These are phyloP conservation scores for Penaeus indicus DNA, from an alignment of 1,140 invertebrate genomes.

Conservation along the genomic window DNA sequence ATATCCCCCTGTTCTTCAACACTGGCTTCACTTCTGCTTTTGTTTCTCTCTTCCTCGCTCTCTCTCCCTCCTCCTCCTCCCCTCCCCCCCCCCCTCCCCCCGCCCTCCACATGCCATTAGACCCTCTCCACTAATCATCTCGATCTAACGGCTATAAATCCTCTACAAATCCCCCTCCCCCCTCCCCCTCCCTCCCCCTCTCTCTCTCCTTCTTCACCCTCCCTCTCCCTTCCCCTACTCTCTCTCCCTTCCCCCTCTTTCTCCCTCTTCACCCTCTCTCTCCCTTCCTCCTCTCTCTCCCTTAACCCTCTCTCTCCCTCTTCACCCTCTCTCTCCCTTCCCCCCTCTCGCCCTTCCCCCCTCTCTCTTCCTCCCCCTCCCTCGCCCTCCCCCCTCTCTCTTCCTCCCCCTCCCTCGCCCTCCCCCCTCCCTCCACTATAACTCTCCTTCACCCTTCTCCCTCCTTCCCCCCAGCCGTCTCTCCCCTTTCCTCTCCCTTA, in stretches of 20 bases:
- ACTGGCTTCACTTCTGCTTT: too few species aligned
- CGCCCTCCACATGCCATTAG: neutral
- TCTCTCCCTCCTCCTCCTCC: too few species aligned
- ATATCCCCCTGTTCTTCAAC: too few species aligned
- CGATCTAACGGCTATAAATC: too few species aligned
- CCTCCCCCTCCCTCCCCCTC: too few species aligned
- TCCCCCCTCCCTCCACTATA: neutral
- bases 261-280: neutral
- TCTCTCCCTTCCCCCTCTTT: neutral
- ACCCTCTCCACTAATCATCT: neutral
- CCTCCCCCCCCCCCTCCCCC: neutral
- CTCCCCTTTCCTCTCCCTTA: neutral
- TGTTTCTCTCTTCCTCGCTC: too few species aligned
- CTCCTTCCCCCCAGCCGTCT: neutral
- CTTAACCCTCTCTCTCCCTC: neutral
- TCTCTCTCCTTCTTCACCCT: neutral
- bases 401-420: too few species aligned
- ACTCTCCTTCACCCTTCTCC: neutral
- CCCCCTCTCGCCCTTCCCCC: neutral
- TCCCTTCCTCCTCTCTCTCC: neutral
- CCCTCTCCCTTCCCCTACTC: neutral
- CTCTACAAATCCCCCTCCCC: too few species aligned
- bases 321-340: too few species aligned
- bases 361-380: neutral
- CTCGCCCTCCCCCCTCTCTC: neutral